phyloP scores from a whole-genome alignment of 2,888 invertebrate genomes.

The Rhorus exstirpatorius region DNA sequence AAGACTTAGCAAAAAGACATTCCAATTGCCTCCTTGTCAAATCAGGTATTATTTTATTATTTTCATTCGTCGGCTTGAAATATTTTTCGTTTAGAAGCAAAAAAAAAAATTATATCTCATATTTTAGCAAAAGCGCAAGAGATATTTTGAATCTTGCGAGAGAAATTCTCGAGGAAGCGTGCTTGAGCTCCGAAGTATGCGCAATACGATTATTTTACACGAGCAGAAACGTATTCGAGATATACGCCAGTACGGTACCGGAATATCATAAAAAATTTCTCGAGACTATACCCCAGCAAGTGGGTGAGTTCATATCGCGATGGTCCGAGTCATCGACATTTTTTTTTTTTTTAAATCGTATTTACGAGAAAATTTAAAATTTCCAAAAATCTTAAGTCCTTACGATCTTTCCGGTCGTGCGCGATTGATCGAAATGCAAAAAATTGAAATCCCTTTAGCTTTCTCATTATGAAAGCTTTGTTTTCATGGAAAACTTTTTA shows the following conservation, averaged over 20 bases:
- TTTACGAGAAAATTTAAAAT: neutral
- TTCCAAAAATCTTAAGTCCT: too few relatives aligned
- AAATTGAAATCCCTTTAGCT: too few relatives aligned
- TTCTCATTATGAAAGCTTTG: too few relatives aligned
- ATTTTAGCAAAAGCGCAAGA: conserved; percentile 88
- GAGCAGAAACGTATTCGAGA: conserved; percentile 91
- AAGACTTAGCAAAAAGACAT: conserved; percentile 82
- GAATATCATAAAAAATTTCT: conserved; percentile 93
- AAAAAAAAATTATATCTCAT: neutral
- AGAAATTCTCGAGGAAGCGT: conserved; percentile 90
- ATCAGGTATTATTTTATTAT: conserved; percentile 85
- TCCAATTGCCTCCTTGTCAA: conserved; percentile 87
- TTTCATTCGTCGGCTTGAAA: neutral
- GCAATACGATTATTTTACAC: conserved; percentile 90
- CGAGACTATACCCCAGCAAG: conserved; percentile 95
- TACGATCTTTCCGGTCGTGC: too few relatives aligned
- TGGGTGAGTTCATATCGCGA: conserved; percentile 87
- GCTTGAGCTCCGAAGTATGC: conserved; percentile 88
- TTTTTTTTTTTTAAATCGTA: too few relatives aligned
- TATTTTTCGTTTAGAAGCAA: too few relatives aligned
- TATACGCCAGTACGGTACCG: conserved; percentile 93
- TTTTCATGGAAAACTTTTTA: too few relatives aligned
- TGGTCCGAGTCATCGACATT: neutral
- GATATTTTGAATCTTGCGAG: conserved; percentile 90
- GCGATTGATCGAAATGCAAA: neutral